Evolutionary conservation across 2,113 vertebrate species (phyloP), one percentile per base, ranked within the genome.

Genomic region (Semicossyphus pulcher): DNA sequence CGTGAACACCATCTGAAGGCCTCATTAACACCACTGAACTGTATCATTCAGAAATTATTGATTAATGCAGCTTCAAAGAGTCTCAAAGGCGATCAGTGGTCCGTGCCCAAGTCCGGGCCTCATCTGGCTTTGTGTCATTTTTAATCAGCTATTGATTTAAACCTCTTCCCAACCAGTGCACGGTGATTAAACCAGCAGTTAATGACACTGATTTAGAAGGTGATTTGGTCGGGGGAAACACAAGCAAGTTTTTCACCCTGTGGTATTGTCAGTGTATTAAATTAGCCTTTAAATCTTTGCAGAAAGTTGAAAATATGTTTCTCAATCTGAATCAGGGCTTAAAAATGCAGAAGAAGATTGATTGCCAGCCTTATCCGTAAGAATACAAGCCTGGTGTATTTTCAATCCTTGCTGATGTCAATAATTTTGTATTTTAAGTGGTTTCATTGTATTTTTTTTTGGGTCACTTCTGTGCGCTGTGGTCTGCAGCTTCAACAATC

Each of bases 141-240:
- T 51, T 67, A 78, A 75, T 82, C 69, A 64, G 52, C n/a, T 56
- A 32, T 68, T 81, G 62, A 76, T 71, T 36, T 15, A 66, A 60
- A 61, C 29, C 11, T 42, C 10, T 59, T 25, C 37, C 54, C n/a
- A n/a, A n/a, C n/a, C n/a, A n/a, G n/a, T n/a, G n/a, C n/a, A n/a
- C n/a, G 28, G 3, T 64, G 16, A 64, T 72, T 53, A 81, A n/a
- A 57, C 61, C 53, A n/a, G 39, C 10, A 65, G 23, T 10, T 59
- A 37, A 74, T 67, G n/a, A 54, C 42, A 42, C n/a, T 61, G 26
- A 83, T 71, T 32, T 36, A 60, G 63, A 26, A 12, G n/a, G 14
- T 29, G 26, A 69, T 69, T 45, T 64, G 36, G 31, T 32, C 2
- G n/a, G n/a, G n/a, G n/a, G n/a, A n/a, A n/a, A n/a, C n/a, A n/a